Percentiles rank a stretch among this genome's conserved stretches.
Conservation (phyloP, 2,113 vertebrate genomes). For the Neogale vison region DNA sequence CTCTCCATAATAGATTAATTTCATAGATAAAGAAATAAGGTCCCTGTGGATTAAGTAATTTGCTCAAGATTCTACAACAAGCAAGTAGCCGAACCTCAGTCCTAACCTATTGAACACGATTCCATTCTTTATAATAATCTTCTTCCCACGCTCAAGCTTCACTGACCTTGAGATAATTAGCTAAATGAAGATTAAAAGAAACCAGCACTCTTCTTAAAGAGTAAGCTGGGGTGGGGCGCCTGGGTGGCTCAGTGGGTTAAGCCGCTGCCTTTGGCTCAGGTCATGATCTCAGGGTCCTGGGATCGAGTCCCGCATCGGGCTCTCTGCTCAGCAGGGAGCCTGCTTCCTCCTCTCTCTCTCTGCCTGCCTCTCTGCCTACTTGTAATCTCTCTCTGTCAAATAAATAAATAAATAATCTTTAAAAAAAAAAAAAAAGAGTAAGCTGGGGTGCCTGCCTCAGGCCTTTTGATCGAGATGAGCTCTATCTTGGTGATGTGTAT, state of each 20-base stretch:
- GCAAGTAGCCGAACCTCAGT: constrained; percentile 19
- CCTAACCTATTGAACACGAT: constrained; percentile 2
- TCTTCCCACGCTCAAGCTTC: not conserved
- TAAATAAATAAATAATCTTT: too few species aligned
- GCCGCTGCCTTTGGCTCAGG: too few species aligned
- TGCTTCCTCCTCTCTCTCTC: too few species aligned
- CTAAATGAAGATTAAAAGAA: constrained; percentile 34
- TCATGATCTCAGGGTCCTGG: too few species aligned
- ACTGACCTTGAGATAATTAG: constrained; percentile 59
- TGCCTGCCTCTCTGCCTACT: too few species aligned
- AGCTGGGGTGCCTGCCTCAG: not conserved
- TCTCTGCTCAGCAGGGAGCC: too few species aligned
- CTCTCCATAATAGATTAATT: constrained; percentile 11
- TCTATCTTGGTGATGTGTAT: not conserved
- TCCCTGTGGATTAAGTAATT: constrained; percentile 50
- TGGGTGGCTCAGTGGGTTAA: too few species aligned
- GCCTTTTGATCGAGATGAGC: not conserved
- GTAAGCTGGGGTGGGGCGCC: not conserved
- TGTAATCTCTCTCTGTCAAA: too few species aligned
- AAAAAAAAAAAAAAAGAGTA: too few species aligned
- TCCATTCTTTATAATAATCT: constrained; percentile 34
- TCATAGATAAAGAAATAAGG: constrained; percentile 56
- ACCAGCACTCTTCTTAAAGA: not conserved
- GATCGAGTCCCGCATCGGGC: too few species aligned
- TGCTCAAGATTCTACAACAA: constrained; percentile 35